Evolutionary conservation across 2,113 vertebrate genomes (phyloP).

Genomic region (Trogon surrucura): DNA sequence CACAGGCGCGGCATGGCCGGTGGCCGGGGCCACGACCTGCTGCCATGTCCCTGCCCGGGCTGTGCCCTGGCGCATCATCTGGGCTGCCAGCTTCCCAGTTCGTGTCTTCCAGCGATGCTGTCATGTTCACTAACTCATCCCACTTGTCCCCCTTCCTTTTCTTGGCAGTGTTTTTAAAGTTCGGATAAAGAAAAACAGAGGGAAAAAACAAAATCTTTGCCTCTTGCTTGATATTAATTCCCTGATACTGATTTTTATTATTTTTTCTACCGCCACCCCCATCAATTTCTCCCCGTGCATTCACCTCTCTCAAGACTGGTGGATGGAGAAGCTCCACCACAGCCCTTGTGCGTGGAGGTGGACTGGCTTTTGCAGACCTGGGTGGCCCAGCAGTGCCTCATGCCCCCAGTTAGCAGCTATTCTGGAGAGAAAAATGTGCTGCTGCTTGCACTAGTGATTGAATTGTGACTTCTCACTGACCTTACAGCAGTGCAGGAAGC

Average conservation of each 20-base stretch:
- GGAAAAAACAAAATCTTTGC: not conserved
- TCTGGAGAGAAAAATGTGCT: not conserved
- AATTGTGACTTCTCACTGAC: not conserved
- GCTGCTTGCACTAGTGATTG: not conserved
- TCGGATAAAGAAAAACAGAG: not conserved
- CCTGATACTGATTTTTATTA: not conserved
- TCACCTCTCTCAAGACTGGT: not conserved
- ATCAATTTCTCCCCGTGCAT: not conserved
- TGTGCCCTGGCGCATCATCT: not conserved
- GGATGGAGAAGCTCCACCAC: not conserved
- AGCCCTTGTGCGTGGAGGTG: not conserved
- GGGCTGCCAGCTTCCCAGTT: not conserved
- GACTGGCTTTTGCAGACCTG: fast-evolving
- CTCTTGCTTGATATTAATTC: not conserved
- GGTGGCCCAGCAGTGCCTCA: not conserved
- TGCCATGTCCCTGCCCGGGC: not conserved
- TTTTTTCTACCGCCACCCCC: not conserved
- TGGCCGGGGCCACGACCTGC: not conserved
- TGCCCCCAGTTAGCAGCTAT: not conserved
- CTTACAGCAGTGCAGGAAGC: not conserved
- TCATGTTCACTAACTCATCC: not conserved
- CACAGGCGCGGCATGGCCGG: not conserved
- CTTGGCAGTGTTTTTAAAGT: not conserved
- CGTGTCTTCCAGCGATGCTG: not conserved
- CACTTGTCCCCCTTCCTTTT: not conserved